phyloP scores from a whole-genome alignment of 2,797 vertebrate species.

The Holocentrus rufus region DNA sequence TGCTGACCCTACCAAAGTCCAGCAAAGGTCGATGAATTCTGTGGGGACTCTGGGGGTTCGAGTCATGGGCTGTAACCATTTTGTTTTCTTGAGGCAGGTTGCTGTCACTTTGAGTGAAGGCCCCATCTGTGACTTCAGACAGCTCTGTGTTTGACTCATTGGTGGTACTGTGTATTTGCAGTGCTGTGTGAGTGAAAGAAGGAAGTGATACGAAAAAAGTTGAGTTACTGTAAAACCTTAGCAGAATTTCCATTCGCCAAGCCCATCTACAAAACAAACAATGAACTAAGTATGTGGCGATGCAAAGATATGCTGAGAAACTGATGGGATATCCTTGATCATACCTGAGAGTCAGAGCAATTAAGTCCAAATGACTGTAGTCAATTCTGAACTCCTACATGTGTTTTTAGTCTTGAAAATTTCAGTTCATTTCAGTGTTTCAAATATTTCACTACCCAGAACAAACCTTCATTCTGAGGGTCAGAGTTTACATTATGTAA shows the following conservation, averaged over 20 bases:
- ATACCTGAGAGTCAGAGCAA: too few relatives aligned
- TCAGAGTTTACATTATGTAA: too few relatives aligned
- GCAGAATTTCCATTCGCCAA: neutral
- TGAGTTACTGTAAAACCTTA: neutral
- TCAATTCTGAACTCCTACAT: too few relatives aligned
- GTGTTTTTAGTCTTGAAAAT: too few relatives aligned
- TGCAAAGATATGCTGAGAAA: too few relatives aligned
- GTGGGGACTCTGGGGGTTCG: neutral
- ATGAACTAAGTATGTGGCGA: neutral
- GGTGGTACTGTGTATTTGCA: neutral
- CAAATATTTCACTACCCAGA: too few relatives aligned
- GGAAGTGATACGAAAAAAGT: neutral
- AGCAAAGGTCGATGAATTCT: neutral
- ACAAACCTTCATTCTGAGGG: too few relatives aligned
- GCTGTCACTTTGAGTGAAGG: neutral
- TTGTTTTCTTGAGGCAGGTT: conserved; percentile 6
- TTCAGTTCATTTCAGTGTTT: too few relatives aligned
- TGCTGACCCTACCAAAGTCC: neutral
- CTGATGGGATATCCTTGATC: too few relatives aligned
- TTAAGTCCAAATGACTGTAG: too few relatives aligned
- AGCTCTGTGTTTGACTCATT: neutral
- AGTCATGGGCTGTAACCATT: neutral
- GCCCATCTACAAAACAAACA: neutral
- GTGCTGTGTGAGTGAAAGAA: neutral
- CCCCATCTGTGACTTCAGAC: neutral